A percentile compares a stretch with the other conserved stretches of the same genome.
These are phyloP conservation scores for Mesochorus sp. DNA, from an alignment of 2,888 invertebrate genomes.

Conservation along the genomic window DNA sequence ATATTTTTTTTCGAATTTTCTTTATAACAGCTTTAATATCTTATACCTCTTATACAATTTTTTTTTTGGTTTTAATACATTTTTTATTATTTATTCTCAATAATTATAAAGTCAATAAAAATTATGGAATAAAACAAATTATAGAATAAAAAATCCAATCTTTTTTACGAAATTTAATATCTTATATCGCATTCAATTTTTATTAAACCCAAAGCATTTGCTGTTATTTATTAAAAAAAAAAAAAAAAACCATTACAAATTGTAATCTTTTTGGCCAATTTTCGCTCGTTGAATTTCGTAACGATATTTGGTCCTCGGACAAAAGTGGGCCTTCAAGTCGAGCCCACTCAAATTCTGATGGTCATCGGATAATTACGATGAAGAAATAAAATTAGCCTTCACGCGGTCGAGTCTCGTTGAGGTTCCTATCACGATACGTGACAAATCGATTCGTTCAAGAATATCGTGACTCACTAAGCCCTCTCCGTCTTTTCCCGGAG, in stretches of 20 bases:
- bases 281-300: constrained; percentile 25
- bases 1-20: neutral
- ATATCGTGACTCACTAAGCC: constrained; percentile 54
- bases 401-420: constrained; percentile 17
- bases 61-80: neutral
- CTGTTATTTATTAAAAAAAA: too few species aligned
- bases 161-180: too few species aligned
- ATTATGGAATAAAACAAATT: too few species aligned
- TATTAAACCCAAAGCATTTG: too few species aligned
- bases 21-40: neutral
- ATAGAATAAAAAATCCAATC: too few species aligned
- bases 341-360: constrained; percentile 48
- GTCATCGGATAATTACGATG: constrained; percentile 43
- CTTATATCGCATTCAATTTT: too few species aligned
- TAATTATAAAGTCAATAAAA: too few species aligned
- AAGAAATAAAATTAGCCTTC: constrained; percentile 58
- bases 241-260: too few species aligned
- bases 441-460: constrained; percentile 59
- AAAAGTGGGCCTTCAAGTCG: constrained; percentile 16
- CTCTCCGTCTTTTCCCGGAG: neutral
- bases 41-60: neutral
- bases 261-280: too few species aligned
- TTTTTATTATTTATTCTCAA: too few species aligned
- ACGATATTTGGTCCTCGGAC: neutral
- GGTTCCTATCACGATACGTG: constrained; percentile 45